These are phyloP conservation scores for Zhuqinia jingwanae DNA, from an alignment of 2,888 invertebrate genomes.

Conservation along the genomic window DNA sequence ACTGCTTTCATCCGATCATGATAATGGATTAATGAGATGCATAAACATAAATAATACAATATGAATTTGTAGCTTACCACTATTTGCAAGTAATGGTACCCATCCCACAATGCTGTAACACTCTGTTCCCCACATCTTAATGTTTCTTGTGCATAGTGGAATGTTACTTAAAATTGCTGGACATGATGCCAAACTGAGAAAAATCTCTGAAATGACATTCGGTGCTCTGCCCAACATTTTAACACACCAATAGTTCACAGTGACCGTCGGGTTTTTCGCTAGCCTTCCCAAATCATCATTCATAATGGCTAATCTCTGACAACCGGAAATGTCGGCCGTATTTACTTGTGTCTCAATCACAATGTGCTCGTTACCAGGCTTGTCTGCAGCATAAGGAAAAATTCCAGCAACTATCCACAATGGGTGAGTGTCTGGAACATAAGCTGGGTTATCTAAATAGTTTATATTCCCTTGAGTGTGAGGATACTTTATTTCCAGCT, in stretches of 20 bases:
- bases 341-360: constrained; percentile 43
- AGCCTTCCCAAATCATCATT: constrained; percentile 60
- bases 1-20: too few relatives aligned
- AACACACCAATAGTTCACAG: constrained; percentile 61
- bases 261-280: constrained; percentile 51
- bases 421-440: background rate
- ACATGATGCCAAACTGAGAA: constrained; percentile 52
- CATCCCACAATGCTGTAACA: constrained; percentile 71
- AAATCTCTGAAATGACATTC: constrained; percentile 38
- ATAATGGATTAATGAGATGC: too few relatives aligned
- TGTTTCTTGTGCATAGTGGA: constrained; percentile 62
- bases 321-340: constrained; percentile 32
- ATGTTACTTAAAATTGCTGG: constrained; percentile 70
- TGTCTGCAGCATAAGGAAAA: constrained; percentile 64
- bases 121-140: constrained; percentile 67
- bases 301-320: constrained; percentile 46
- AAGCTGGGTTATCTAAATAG: background rate
- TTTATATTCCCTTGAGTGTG: background rate
- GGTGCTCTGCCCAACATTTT: constrained; percentile 68
- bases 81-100: constrained; percentile 66
- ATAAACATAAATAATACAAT: background rate
- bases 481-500: constrained; percentile 50
- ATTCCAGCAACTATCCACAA: constrained; percentile 72
- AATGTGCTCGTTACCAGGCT: constrained; percentile 69
- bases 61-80: too few relatives aligned